These are phyloP conservation scores for Hoplias malabaricus DNA, from an alignment of 2,113 vertebrate genomes.

Conservation along the genomic window DNA sequence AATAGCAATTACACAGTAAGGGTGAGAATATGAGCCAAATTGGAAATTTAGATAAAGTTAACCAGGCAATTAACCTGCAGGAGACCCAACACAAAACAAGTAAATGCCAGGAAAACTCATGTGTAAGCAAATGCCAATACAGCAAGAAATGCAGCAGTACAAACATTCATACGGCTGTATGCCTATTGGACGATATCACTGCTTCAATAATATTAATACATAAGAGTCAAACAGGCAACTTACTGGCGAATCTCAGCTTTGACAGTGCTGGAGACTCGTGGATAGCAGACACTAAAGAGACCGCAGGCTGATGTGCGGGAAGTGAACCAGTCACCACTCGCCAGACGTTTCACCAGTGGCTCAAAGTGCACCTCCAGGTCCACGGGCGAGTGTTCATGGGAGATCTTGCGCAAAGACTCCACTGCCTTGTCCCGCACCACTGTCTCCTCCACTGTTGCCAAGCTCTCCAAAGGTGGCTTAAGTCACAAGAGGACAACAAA, in stretches of 20 bases:
- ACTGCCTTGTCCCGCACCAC: slow-evolving; percentile 89
- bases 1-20: too few relatives aligned
- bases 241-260: slow-evolving; percentile 90
- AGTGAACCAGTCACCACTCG: slow-evolving; percentile 91
- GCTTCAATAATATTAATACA: too few relatives aligned
- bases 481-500: neutral
- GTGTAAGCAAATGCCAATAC: too few relatives aligned
- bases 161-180: too few relatives aligned
- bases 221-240: slow-evolving; percentile 56
- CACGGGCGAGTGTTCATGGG: slow-evolving; percentile 85
- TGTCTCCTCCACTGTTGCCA: slow-evolving; percentile 89
- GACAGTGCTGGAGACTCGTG: slow-evolving; percentile 83
- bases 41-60: too few relatives aligned
- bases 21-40: too few relatives aligned
- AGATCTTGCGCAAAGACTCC: slow-evolving; percentile 89
- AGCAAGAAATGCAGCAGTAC: too few relatives aligned
- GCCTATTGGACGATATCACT: too few relatives aligned
- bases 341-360: slow-evolving; percentile 86
- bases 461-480: slow-evolving; percentile 87
- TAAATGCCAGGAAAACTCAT: too few relatives aligned
- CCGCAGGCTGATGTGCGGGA: slow-evolving; percentile 89
- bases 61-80: too few relatives aligned
- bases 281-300: slow-evolving; percentile 89
- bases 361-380: slow-evolving; percentile 91
- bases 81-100: too few relatives aligned